Evolutionary conservation across 2,113 vertebrate species (phyloP).

Genomic region (Silurus glanis): DNA sequence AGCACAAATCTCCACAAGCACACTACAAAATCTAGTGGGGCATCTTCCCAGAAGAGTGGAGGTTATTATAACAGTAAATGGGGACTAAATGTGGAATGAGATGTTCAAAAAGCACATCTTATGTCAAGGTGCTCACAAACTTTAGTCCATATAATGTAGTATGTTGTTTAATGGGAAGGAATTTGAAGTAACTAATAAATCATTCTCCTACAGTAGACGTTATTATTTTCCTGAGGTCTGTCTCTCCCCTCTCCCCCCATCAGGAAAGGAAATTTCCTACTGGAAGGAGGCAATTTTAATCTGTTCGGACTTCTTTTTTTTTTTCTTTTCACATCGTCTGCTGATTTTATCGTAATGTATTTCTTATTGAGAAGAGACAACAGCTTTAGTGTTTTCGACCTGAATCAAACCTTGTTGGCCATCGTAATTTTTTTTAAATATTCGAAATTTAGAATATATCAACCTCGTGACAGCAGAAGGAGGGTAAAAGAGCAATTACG

Average conservation of each 20-base stretch:
- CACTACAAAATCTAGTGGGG: no score
- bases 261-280: not conserved
- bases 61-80: no score
- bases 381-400: not conserved
- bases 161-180: not conserved
- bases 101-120: no score
- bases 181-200: not conserved
- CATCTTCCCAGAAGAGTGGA: no score
- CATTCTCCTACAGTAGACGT: not conserved
- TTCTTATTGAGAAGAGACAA: not conserved
- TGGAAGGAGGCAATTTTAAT: not conserved
- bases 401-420: not conserved
- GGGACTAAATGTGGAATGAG: no score
- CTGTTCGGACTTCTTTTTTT: not conserved
- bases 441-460: not conserved
- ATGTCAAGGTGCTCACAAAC: no score
- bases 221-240: not conserved
- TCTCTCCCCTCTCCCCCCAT: not conserved
- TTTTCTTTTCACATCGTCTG: no score
- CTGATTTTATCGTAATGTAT: not conserved
- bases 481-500: not conserved
- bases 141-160: no score
- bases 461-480: not conserved
- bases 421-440: not conserved
- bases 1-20: no score